Conservation (phyloP, 1,140 invertebrate species). For the Hydropsyche tenuis region DNA sequence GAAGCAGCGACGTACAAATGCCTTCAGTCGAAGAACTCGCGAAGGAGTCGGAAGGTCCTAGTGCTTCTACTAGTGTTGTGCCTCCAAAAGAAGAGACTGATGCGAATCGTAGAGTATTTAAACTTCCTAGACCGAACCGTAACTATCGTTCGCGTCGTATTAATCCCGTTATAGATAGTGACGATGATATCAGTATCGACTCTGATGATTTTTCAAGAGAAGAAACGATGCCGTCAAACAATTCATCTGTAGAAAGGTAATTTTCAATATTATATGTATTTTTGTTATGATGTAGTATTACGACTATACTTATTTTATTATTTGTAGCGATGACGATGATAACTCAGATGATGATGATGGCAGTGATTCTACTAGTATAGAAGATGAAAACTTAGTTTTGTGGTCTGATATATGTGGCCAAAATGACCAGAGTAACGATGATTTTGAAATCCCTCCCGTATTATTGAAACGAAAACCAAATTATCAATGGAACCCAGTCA, state of each 20-base stretch:
- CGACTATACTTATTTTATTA: conserved; percentile 6
- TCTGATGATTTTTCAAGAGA: conserved; percentile 22
- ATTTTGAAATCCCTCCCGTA: conserved; percentile 60
- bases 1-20: conserved; percentile 56
- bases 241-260: neutral
- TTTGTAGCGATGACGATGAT: conserved; percentile 21
- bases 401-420: conserved; percentile 54
- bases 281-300: neutral
- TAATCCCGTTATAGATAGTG: conserved; percentile 31
- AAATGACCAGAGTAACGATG: conserved; percentile 56
- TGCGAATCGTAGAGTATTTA: neutral
- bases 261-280: neutral
- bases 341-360: conserved; percentile 6
- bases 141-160: conserved; percentile 33
- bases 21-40: conserved; percentile 50
- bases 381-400: conserved; percentile 51
- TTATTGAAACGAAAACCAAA: conserved; percentile 68
- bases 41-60: conserved; percentile 52
- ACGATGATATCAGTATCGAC: conserved; percentile 38
- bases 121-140: neutral
- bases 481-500: conserved; percentile 70
- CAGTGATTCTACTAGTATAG: conserved; percentile 39
- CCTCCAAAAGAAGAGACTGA: neutral
- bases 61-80: conserved; percentile 31
- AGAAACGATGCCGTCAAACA: neutral